Evolutionary conservation across 2,888 invertebrate species (phyloP), one percentile per base, ranked within the genome.

Genomic region (Chrysolina oricalcia): DNA sequence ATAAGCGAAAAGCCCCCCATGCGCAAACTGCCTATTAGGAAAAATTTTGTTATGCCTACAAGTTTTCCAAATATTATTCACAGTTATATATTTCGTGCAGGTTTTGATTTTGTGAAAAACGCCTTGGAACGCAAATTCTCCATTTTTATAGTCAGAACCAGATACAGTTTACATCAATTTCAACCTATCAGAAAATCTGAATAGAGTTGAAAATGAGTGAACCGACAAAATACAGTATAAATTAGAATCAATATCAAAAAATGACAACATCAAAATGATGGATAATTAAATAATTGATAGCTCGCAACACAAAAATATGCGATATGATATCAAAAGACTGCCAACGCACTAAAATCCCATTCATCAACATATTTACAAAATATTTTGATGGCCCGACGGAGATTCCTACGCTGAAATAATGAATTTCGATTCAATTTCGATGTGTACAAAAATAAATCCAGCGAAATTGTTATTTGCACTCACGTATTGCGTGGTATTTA

Each of bases 401-500:
- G n/a, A 35, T 9, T 15, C 2, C 35, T n/a, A 59, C 9, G 59
- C 27, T 9, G 15, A 59, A 59, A 23, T 59, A 59, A 59, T 59
- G 59, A 59, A 59, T 59, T 59, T 35, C n/a, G n/a, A 59, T 23
- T 56, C 21, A 21, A 56, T 6, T 35, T 56, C 15, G 13, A 56
- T 56, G 19, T 56, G 19, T 56, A 35, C 35, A n/a, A 59, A 59
- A 59, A 59, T 59, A 59, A 59, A 59, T 59, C 35, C 35, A n/a
- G n/a, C n/a, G 35, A 59, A 59, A 35, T n/a, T 27, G 35, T n/a
- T 59, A 59, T 59, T 59, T 59, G 17, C 59, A 35, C n/a, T 59
- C 59, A 8, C 17, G 50, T 6, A 59, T 71, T 50, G 72, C 66
- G 73, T 69, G 68, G 56, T 62, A 48, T 67, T 70, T 40, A 64